Base-by-base conservation (phyloP, 37 sponge, comb jelly and placozoan genomes). In the Chondrilla cf. caribensis region DNA sequence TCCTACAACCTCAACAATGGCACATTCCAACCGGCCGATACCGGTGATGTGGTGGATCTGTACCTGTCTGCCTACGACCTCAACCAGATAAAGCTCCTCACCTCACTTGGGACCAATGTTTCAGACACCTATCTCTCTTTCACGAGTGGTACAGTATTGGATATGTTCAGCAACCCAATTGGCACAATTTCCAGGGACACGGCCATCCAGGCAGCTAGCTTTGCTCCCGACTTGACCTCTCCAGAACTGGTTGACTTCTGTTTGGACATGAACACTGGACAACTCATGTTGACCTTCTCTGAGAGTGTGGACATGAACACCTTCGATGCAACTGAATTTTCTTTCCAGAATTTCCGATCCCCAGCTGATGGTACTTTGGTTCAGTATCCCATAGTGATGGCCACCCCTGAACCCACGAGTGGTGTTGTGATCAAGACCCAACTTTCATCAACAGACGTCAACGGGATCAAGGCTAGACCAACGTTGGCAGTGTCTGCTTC, bases 161-260 rank as follows among this genome's bases (percentile, higher is more conserved):
- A 96, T 57, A 96, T 90, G 89, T 86, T 71, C 60, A 43, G 43
- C 22, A 96, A 96, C 58, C 58, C 51, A 7, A 35, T 96, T 17
- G 51, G 64, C 54, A 81, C 67, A 17, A 82, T 81, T 7, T 18
- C 84, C 5, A 31, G 11, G 2, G 9, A 25, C 29, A 21, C 26
- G 32, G 91, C 93, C 2, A n/a, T 70, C 29, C 64, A 43, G 17
- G 87, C 86, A 17, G 21, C 11, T 29, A 31, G 41, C 7, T 83
- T 83, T 42, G 40, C 58, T 38, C 67, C 82, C 31, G 97, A 96
- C 72, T 66, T 44, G 0, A 89, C 87, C 22, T 81, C 85, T 24
- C 97, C 97, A n/a, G 35, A 19, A 2, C 71, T 92, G 0, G 18
- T 29, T 11, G 80, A 86, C 80, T 96, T 88, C 59, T 87, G 88